phyloP scores from a whole-genome alignment of 2,113 vertebrate genomes.

The Nothoprocta pentlandii region DNA sequence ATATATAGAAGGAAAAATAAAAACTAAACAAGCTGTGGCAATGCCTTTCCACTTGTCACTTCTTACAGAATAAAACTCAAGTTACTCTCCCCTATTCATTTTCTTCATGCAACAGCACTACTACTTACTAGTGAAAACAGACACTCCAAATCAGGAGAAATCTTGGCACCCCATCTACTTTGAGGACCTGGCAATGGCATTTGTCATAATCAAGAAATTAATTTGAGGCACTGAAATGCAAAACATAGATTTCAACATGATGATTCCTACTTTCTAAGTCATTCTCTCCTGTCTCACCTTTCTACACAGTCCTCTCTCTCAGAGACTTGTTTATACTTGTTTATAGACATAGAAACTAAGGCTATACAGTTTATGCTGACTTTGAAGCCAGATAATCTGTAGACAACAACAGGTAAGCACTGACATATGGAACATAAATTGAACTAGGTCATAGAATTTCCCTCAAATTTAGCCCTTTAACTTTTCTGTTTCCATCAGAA shows the following conservation, averaged over 20 bases:
- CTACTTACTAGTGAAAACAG: neutral
- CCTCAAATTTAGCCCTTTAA: neutral
- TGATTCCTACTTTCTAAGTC: neutral
- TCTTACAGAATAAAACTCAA: neutral
- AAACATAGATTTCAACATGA: neutral
- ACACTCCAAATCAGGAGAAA: neutral
- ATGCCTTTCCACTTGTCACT: neutral
- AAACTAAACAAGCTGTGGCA: neutral
- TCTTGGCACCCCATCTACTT: neutral
- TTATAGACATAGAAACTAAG: neutral
- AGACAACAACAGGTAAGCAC: neutral
- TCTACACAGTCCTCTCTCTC: neutral
- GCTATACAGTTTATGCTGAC: neutral
- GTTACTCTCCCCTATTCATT: neutral
- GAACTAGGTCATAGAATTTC: neutral
- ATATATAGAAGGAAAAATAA: neutral
- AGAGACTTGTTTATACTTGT: rapidly evolving
- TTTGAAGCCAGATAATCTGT: neutral
- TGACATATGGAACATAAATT: neutral
- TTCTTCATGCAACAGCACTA: neutral
- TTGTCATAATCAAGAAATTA: neutral
- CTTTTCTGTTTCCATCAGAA: no score
- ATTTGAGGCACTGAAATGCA: neutral
- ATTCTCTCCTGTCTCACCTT: neutral
- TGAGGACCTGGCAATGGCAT: neutral